Evolutionary conservation across 2,888 invertebrate species (phyloP), one percentile per base, ranked within the genome.

Genomic region (Apamea monoglypha): DNA sequence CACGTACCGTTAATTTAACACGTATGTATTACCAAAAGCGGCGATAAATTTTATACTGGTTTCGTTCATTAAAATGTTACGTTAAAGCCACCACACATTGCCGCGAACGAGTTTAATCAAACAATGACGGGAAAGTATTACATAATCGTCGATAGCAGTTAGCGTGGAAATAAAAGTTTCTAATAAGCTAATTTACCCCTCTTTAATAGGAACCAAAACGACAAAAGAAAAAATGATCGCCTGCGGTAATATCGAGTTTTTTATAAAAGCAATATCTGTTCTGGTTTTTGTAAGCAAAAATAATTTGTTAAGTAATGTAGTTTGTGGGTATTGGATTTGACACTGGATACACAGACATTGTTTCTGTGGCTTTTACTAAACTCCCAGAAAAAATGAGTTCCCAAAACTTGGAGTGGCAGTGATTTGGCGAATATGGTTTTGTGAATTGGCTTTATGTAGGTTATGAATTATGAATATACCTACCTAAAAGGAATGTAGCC

Each of bases 171-270:
- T 50, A 53, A 86, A 85, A 85, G 69, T 83, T 85, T 75, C 4
- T 80, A 86, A 87, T 83, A 56, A 75, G 67, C 59, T 77, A 69
- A 77, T 87, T 85, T 68, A 63, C 50, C 21, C 32, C 56, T 79
- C 29, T 74, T 73, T 77, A 66, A 61, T 75, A 68, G n/a, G 36
- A 40, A 32, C 7, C 3, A 73, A 77, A 80, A 59, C 1, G 72
- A 77, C 75, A 7, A 66, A 50, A 50, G 71, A 86, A 80, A 47
- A 50, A 47, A 61, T 29, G 7, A 61, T 53, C 12, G 8, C 32
- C 5, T 74, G 14, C 29, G 47, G 8, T 29, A 7, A 8, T 12
- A 8, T 79, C 14, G 2, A 61, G 29, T 18, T 71, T 18, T 18
- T 21, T 40, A 7, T n/a, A 18, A 56, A 36, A 56, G 18, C n/a